Percentiles rank a stretch among this genome's conserved stretches.
Conservation (phyloP, 2,888 invertebrate genomes). For the Parascotia fuliginaria region DNA sequence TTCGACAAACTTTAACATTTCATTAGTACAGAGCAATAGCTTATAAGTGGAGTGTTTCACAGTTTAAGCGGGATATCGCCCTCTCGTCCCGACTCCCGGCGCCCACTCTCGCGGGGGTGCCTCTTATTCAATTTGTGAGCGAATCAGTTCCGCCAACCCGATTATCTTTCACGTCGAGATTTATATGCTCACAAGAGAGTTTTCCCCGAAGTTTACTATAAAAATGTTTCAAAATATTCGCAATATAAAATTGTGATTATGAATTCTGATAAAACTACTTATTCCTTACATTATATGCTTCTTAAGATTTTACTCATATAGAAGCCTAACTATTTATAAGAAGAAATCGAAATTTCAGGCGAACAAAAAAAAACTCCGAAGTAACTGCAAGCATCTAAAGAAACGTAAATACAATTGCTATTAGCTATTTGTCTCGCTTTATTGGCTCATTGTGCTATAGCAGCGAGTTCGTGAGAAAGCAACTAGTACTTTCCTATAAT, state of each 20-base stretch:
- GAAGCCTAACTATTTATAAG: background rate
- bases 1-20: conserved; percentile 54
- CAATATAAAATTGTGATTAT: conserved; percentile 38
- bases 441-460: conserved; percentile 62
- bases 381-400: conserved; percentile 13
- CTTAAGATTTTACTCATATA: background rate
- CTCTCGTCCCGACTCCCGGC: conserved; percentile 45
- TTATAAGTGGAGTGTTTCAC: conserved; percentile 64
- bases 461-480: conserved; percentile 63
- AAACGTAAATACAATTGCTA: conserved; percentile 44
- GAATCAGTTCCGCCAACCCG: conserved; percentile 83
- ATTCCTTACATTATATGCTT: background rate
- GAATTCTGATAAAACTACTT: background rate
- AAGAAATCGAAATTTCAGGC: background rate
- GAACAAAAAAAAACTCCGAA: conserved; percentile 3
- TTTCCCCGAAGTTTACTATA: conserved; percentile 61
- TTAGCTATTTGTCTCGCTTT: conserved; percentile 56
- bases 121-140: conserved; percentile 83
- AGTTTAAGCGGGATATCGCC: conserved; percentile 62
- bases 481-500: conserved; percentile 72
- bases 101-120: conserved; percentile 58
- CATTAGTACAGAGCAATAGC: conserved; percentile 59
- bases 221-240: conserved; percentile 56
- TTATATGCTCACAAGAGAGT: conserved; percentile 75
- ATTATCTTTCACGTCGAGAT: conserved; percentile 81